Evolutionary conservation across 2,113 vertebrate genomes (phyloP).

Genomic region (Pelecanoides urinatrix): DNA sequence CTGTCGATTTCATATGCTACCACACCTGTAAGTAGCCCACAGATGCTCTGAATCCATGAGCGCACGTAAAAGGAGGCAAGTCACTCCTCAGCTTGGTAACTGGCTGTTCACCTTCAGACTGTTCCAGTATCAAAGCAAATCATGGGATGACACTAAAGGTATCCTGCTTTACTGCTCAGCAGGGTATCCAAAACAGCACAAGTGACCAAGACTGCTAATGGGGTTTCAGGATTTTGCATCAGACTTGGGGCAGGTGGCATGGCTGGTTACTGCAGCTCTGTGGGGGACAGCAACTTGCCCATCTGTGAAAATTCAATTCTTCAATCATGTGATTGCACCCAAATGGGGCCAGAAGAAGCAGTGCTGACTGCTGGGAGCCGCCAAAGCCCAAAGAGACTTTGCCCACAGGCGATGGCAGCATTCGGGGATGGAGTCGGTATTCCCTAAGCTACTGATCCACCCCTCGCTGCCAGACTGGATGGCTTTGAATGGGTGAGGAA

Average conservation of each 20-base stretch:
- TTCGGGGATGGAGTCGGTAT: not conserved
- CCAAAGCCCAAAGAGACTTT: not conserved
- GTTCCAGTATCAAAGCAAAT: not conserved
- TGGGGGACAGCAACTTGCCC: not conserved
- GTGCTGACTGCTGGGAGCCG: not conserved
- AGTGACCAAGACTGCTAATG: not conserved
- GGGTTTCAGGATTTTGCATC: not conserved
- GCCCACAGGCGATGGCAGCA: rapidly evolving
- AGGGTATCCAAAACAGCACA: not conserved
- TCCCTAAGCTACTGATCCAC: not conserved
- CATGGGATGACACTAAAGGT: rapidly evolving
- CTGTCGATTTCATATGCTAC: not conserved
- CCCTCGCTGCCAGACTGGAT: not conserved
- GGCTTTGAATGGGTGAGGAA: not conserved
- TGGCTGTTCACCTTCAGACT: not conserved
- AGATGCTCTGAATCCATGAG: not conserved
- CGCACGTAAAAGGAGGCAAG: not conserved
- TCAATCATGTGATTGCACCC: not conserved
- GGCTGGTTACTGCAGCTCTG: not conserved
- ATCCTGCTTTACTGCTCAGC: not conserved
- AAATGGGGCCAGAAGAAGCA: not conserved
- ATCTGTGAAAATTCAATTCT: not conserved
- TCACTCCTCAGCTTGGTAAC: not conserved
- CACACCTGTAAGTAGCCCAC: not conserved
- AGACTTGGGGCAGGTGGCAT: not conserved